These are phyloP conservation scores for Vombatus ursinus DNA, from an alignment of 2,113 vertebrate species.

Conservation along the genomic window DNA sequence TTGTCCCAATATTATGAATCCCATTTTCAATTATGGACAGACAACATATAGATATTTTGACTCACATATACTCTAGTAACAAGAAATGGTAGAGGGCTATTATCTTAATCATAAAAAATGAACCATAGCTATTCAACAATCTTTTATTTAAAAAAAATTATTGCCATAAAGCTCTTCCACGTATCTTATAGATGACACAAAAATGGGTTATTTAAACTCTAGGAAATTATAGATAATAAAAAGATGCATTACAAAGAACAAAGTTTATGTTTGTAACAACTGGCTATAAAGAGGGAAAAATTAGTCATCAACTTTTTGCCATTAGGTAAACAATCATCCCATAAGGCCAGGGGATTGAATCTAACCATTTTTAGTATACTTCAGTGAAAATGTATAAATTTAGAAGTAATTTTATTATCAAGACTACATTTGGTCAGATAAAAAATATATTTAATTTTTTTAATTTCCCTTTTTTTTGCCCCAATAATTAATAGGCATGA, in stretches of 20 bases:
- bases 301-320: not conserved
- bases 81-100: not conserved
- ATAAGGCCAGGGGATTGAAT: not conserved
- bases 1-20: not conserved
- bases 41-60: not conserved
- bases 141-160: not conserved
- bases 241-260: not conserved
- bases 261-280: constrained; percentile 1
- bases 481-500: constrained; percentile 34
- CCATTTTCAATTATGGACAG: not conserved
- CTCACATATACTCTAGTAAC: not conserved
- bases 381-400: not conserved
- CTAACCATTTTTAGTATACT: not conserved
- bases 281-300: not conserved
- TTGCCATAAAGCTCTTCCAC: not conserved
- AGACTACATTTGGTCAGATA: not conserved
- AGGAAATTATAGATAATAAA: not conserved
- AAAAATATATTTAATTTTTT: constrained; percentile 31
- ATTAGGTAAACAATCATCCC: not conserved
- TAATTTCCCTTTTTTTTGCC: constrained; percentile 34
- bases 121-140: constrained; percentile 30
- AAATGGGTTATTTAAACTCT: not conserved
- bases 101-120: constrained; percentile 36
- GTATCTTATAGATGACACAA: not conserved
- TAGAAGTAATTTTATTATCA: not conserved